These are phyloP conservation scores for Coracias cyanogaster DNA, from an alignment of 2,797 vertebrate genomes.

Conservation along the genomic window DNA sequence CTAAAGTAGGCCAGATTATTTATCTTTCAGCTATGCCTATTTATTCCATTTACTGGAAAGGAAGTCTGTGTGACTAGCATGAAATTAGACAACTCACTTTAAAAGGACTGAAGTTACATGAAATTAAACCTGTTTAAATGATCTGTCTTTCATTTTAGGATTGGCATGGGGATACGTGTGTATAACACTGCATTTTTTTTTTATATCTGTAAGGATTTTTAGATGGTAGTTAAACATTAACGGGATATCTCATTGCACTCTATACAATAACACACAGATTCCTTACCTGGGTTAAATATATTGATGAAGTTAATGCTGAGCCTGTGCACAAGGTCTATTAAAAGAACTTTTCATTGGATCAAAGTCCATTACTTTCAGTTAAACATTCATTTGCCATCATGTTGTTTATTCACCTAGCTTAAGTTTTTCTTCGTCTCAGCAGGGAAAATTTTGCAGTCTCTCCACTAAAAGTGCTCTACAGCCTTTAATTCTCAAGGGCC, in stretches of 20 bases:
- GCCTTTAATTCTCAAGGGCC: neutral
- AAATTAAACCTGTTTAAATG: constrained; percentile 25
- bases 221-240: neutral
- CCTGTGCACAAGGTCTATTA: neutral
- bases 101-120: neutral
- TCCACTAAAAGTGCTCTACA: neutral
- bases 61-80: constrained; percentile 49
- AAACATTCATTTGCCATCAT: neutral
- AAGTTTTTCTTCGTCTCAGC: neutral
- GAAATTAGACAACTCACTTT: constrained; percentile 46
- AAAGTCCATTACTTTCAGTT: neutral
- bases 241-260: neutral
- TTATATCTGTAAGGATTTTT: neutral
- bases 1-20: constrained; percentile 69
- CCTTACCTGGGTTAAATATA: neutral
- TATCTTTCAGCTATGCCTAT: constrained; percentile 60
- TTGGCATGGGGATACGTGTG: neutral
- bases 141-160: neutral
- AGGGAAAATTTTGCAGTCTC: neutral
- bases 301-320: neutral
- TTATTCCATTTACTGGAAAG: constrained; percentile 54
- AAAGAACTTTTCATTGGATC: neutral
- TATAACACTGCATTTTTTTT: neutral
- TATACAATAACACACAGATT: neutral
- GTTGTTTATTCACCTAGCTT: neutral